Base-by-base conservation (phyloP, 2,888 invertebrate genomes). In the Eurytoma adleriae region DNA sequence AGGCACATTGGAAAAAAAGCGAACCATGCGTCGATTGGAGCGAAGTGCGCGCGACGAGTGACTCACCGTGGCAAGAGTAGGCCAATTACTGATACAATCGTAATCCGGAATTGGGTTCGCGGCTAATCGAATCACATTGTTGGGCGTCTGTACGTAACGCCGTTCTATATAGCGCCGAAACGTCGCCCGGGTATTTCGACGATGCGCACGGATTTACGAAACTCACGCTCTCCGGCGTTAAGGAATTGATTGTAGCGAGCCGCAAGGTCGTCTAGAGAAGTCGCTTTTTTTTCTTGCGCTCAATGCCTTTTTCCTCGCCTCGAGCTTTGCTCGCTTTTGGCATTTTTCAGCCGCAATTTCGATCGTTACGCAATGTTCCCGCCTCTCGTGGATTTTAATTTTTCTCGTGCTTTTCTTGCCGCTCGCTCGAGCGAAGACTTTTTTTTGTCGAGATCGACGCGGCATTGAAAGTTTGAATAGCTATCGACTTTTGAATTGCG, bases 181-280 rank as follows among this genome's bases (percentile, higher is more conserved):
- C 27, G 18, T 78, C 57, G 10, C 12, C 18, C 18, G 57, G 12
- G 10, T 13, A 13, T 40, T 16, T 24, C 40, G 12, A 50, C 10
- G 18, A 18, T 74, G 30, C 57, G 52, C 16, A 70, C 40, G 10
- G 71, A 71, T 79, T 79, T 71, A 59, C 70, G 70, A 48, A 73
- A 79, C 64, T 12, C 59, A 20, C 48, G 62, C n/a, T 57, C 64
- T 77, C 57, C 20, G 57, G 48, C 70, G 71, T 80, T 69, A 77
- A 80, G 68, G 73, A 80, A 77, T 77, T 68, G 77, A 73, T 77
- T 80, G 68, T 80, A 57, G 73, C 14, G 7, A 80, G 67, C 72
- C 62, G 69, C 80, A 80, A 80, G 80, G 80, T 48, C 76, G 67
- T 62, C 57, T 59, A 69, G 30, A 67, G 69, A 50, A 74, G 57